Conservation (phyloP, 2,797 vertebrate species). For the Apogon talboti region DNA sequence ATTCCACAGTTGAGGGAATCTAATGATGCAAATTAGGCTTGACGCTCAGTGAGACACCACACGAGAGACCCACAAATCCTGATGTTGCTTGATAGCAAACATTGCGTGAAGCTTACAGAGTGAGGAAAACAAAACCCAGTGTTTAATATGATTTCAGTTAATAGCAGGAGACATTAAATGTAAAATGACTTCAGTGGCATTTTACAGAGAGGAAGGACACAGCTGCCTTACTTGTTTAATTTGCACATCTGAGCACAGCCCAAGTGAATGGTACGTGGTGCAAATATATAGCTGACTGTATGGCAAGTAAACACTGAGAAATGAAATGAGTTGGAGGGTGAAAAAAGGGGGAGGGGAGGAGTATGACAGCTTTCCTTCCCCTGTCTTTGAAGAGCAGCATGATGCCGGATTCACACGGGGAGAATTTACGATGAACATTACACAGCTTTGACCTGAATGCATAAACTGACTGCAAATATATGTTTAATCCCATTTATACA, state of each 20-base stretch:
- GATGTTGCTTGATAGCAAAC: slow-evolving; percentile 34
- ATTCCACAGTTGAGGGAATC: slow-evolving; percentile 69
- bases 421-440: slow-evolving; percentile 62
- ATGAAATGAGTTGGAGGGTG: slow-evolving; percentile 52
- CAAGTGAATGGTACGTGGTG: slow-evolving; percentile 34
- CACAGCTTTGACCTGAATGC: slow-evolving; percentile 66
- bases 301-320: slow-evolving; percentile 60
- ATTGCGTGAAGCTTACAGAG: slow-evolving; percentile 4
- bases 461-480: slow-evolving; percentile 45
- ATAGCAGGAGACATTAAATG: neutral
- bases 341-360: slow-evolving; percentile 54
- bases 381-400: slow-evolving; percentile 69
- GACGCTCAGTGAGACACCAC: slow-evolving; percentile 55
- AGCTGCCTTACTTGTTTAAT: slow-evolving; percentile 17
- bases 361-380: slow-evolving; percentile 66
- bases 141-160: slow-evolving; percentile 27
- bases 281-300: slow-evolving; percentile 56
- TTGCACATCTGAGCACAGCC: slow-evolving; percentile 27
- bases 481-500: neutral
- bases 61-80: slow-evolving; percentile 39
- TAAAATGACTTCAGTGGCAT: slow-evolving; percentile 23
- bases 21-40: slow-evolving; percentile 78
- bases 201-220: slow-evolving; percentile 50
- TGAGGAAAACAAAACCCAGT: neutral
- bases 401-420: slow-evolving; percentile 47